Conservation (phyloP, 1,140 invertebrate genomes). For the Lithobius niger region DNA sequence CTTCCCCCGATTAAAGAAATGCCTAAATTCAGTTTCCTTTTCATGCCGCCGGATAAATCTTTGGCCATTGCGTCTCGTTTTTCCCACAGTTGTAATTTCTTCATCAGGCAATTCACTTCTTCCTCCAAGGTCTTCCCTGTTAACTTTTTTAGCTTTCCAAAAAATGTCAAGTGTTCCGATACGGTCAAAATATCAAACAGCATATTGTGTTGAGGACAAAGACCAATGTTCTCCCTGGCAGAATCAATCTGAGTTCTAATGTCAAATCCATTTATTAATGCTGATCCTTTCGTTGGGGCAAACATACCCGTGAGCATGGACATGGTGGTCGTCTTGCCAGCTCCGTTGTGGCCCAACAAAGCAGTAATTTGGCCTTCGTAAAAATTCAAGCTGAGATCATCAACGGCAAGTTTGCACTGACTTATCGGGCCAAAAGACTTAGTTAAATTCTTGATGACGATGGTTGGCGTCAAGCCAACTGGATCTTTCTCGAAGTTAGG, state of each 20-base stretch:
- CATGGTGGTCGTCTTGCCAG: constrained; percentile 44
- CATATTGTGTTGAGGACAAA: constrained; percentile 33
- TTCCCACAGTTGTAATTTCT: neutral
- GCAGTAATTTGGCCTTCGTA: constrained; percentile 44
- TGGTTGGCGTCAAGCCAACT: neutral
- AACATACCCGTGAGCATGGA: constrained; percentile 55
- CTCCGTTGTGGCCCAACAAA: constrained; percentile 44
- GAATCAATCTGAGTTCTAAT: constrained; percentile 26
- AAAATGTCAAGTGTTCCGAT: constrained; percentile 28
- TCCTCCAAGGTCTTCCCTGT: neutral
- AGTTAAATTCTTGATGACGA: neutral
- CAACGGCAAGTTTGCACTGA: constrained; percentile 36
- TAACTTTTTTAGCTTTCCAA: constrained; percentile 13
- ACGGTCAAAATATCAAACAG: constrained; percentile 28
- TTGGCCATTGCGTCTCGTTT: neutral
- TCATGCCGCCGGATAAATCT: neutral
- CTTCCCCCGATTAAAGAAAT: neutral
- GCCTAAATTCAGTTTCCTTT: neutral
- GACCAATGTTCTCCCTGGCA: constrained; percentile 16
- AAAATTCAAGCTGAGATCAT: constrained; percentile 54
- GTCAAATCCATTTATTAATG: constrained; percentile 51
- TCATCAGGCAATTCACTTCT: neutral
- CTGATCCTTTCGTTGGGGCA: constrained; percentile 50
- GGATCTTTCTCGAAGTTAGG: neutral
- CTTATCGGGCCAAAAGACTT: neutral